Evolutionary conservation across 2,797 vertebrate genomes (phyloP).

Genomic region (Momotus momota): DNA sequence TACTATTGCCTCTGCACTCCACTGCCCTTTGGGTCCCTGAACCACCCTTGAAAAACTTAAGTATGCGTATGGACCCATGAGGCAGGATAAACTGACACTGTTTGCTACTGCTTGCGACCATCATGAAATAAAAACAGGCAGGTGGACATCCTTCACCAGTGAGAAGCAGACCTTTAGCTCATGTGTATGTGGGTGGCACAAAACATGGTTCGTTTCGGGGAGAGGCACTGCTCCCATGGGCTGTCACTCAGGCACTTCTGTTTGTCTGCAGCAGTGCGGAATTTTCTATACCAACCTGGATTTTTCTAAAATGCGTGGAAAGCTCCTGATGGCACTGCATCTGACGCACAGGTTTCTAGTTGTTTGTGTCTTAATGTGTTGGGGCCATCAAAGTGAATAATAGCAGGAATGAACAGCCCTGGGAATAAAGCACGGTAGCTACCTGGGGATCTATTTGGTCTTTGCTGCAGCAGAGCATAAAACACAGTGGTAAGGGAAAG

Average conservation of each 20-base stretch:
- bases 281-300: not conserved
- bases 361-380: not conserved
- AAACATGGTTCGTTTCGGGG: not conserved
- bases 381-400: not conserved
- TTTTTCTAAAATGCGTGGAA: not conserved
- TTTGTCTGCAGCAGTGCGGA: not conserved
- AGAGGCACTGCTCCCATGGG: not conserved
- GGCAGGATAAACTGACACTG: not conserved
- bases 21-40: not conserved
- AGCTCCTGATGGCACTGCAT: not conserved
- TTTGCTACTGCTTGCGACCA: rapidly evolving
- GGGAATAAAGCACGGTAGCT: not conserved
- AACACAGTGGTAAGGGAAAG: not conserved
- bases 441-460: not conserved
- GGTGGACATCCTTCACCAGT: not conserved
- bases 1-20: not conserved
- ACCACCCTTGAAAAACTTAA: not conserved
- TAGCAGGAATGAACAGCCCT: not conserved
- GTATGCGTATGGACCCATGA: rapidly evolving
- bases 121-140: not conserved
- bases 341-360: not conserved
- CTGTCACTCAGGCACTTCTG: not conserved
- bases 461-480: not conserved
- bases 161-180: not conserved
- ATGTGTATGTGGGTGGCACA: not conserved